These are phyloP conservation scores for Ophion slaviceki DNA, from an alignment of 2,888 invertebrate genomes.

Conservation along the genomic window DNA sequence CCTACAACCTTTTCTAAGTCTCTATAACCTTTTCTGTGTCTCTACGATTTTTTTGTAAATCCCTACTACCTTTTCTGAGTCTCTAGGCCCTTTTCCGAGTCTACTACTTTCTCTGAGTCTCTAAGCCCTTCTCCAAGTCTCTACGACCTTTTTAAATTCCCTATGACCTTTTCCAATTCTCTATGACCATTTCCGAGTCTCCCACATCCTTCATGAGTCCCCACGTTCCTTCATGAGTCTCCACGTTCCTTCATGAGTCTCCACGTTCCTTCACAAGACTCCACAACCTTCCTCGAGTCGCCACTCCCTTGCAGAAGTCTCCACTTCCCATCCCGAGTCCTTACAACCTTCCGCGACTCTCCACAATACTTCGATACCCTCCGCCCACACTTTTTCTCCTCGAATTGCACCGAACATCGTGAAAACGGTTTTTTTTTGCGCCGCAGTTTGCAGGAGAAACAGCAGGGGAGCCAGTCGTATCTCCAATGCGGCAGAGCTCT, in stretches of 20 bases:
- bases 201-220: not conserved
- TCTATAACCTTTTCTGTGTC: too few relatives aligned
- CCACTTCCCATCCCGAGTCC: not conserved
- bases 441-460: conserved; percentile 79
- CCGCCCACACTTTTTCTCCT: not conserved
- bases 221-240: not conserved
- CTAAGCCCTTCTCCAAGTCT: not conserved
- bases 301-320: not conserved
- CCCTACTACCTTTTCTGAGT: too few relatives aligned
- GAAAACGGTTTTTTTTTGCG: not conserved
- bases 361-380: not conserved
- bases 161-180: not conserved
- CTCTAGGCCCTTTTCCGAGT: not conserved
- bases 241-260: not conserved
- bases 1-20: too few relatives aligned
- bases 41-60: too few relatives aligned
- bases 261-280: not conserved
- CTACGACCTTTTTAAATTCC: not conserved
- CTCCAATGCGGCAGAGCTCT: conserved; percentile 76
- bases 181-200: not conserved
- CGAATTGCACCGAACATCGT: not conserved
- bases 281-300: too few relatives aligned
- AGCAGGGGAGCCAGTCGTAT: conserved; percentile 74
- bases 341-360: not conserved
- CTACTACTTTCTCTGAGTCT: not conserved